Conservation (phyloP, 2,888 invertebrate genomes). For the Pantelozetes paolii region DNA sequence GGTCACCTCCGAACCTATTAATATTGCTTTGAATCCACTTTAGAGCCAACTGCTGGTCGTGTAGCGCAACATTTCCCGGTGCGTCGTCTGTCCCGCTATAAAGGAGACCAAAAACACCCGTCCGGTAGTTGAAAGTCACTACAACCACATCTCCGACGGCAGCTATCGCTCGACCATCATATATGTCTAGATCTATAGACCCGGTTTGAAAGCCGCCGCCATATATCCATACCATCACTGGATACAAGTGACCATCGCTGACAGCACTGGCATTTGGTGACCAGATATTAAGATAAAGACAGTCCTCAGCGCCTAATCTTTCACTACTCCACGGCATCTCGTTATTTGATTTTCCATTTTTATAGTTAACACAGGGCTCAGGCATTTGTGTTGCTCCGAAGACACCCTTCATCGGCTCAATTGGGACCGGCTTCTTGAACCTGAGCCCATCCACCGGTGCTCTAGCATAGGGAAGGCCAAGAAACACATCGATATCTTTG, state of each 20-base stretch:
- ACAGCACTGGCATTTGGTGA: not conserved
- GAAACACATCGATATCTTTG: constrained; percentile 2
- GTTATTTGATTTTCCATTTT: not conserved
- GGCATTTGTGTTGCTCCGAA: not conserved
- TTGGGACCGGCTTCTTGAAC: constrained; percentile 12
- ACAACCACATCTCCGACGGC: constrained; percentile 22
- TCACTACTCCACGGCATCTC: constrained; percentile 26
- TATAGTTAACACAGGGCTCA: not conserved
- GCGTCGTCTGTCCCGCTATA: constrained; percentile 31
- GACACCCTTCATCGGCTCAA: not conserved
- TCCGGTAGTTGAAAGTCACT: constrained; percentile 30
- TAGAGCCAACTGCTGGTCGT: constrained; percentile 14
- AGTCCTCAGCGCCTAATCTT: constrained; percentile 5
- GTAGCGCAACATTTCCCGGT: constrained; percentile 23
- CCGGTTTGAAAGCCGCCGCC: constrained; percentile 39
- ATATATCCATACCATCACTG: constrained; percentile 41
- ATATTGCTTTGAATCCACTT: constrained; percentile 31
- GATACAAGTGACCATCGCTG: not conserved
- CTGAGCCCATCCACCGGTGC: not conserved
- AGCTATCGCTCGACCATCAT: constrained; percentile 21
- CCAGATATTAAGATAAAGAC: constrained; percentile 38
- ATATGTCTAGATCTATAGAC: not conserved
- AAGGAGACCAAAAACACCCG: constrained; percentile 8
- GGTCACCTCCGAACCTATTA: constrained; percentile 31
- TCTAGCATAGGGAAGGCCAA: constrained; percentile 8